These are phyloP conservation scores for Galaxias olidus DNA, from an alignment of 2,797 vertebrate species.

Conservation along the genomic window DNA sequence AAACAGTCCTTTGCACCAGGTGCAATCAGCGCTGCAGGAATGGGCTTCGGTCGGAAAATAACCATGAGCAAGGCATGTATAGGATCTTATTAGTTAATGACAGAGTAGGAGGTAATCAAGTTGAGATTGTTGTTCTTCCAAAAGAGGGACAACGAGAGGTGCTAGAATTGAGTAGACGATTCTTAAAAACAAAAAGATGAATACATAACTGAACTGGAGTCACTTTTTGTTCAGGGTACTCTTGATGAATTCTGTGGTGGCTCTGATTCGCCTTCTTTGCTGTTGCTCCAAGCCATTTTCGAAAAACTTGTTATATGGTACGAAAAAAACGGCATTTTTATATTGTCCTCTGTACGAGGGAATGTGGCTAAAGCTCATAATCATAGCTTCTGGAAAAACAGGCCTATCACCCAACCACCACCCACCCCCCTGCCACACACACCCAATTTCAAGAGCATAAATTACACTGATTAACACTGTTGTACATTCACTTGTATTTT, in stretches of 20 bases:
- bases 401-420: slow-evolving; percentile 53
- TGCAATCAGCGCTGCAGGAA: slow-evolving; percentile 61
- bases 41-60: slow-evolving; percentile 36
- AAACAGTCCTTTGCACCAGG: slow-evolving; percentile 65
- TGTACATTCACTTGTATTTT: slow-evolving; percentile 61
- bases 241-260: slow-evolving; percentile 31
- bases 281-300: slow-evolving; percentile 57
- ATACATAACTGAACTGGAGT: slow-evolving; percentile 44
- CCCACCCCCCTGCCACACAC: slow-evolving; percentile 38
- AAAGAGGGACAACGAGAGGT: slow-evolving; percentile 61
- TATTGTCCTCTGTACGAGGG: slow-evolving; percentile 61
- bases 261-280: slow-evolving; percentile 43
- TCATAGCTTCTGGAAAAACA: slow-evolving; percentile 52
- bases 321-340: slow-evolving; percentile 63
- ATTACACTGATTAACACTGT: slow-evolving; percentile 74
- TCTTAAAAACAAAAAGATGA: slow-evolving; percentile 43
- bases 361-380: slow-evolving; percentile 61
- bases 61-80: slow-evolving; percentile 43
- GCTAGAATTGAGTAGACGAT: slow-evolving; percentile 55
- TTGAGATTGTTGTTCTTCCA: slow-evolving; percentile 63
- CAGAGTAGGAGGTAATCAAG: slow-evolving; percentile 67
- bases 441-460: slow-evolving; percentile 64
- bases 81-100: slow-evolving; percentile 67
- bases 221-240: slow-evolving; percentile 30
- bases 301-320: slow-evolving; percentile 53